Conservation (phyloP, 2,888 invertebrate genomes). For the Catocala nupta region DNA sequence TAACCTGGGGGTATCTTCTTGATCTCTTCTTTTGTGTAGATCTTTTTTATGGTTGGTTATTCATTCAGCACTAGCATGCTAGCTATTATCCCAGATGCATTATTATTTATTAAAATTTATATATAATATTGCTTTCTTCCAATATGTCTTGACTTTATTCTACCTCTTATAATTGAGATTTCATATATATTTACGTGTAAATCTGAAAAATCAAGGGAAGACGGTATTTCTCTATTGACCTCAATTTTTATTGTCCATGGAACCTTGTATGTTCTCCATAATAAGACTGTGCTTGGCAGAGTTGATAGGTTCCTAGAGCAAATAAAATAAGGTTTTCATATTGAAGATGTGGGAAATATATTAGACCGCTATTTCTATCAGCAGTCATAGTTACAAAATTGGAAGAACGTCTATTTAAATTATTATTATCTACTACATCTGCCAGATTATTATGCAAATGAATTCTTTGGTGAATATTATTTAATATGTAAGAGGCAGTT, state of each 20-base stretch:
- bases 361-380: background rate
- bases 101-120: too few species aligned
- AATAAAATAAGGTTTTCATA: slow-evolving; percentile 16
- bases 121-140: too few species aligned
- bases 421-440: slow-evolving; percentile 8
- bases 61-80: too few species aligned
- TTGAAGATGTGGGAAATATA: slow-evolving; percentile 10
- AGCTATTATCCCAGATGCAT: too few species aligned
- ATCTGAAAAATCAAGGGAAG: background rate
- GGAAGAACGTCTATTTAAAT: slow-evolving; percentile 8
- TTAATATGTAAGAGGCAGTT: too few species aligned
- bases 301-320: slow-evolving; percentile 28
- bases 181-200: too few species aligned
- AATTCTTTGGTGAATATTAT: too few species aligned
- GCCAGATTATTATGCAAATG: too few species aligned
- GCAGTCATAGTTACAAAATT: background rate
- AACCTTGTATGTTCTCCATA: slow-evolving; percentile 17
- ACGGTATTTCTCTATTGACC: too few species aligned
- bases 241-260: background rate
- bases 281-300: slow-evolving; percentile 32
- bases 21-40: slow-evolving; percentile 5
- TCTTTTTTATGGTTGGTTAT: too few species aligned
- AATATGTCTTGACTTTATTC: too few species aligned
- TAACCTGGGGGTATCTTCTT: slow-evolving; percentile 1
- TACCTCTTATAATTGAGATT: too few species aligned